phyloP scores from a whole-genome alignment of 2,888 invertebrate species.

The Conistra vaccinii region DNA sequence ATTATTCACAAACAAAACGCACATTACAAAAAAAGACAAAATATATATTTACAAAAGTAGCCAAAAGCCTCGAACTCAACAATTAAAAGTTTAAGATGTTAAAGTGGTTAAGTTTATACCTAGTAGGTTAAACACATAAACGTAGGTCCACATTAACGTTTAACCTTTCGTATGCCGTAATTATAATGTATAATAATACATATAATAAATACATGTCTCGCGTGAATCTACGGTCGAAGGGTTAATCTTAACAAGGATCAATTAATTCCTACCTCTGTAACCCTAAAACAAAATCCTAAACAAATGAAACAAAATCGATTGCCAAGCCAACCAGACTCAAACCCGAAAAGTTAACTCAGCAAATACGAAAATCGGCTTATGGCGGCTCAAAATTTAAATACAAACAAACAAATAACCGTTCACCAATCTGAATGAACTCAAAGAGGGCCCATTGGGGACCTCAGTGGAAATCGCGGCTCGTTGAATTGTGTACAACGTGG shows the following conservation, averaged over 20 bases:
- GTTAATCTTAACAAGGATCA: neutral
- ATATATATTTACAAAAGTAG: neutral
- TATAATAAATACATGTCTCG: too few relatives aligned
- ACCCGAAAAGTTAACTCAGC: constrained; percentile 43
- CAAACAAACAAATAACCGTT: constrained; percentile 56
- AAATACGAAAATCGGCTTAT: constrained; percentile 58
- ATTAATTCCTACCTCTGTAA: neutral
- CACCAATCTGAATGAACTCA: constrained; percentile 45
- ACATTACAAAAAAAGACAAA: neutral
- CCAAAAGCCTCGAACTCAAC: neutral
- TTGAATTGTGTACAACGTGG: constrained; percentile 46
- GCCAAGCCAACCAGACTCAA: constrained; percentile 29
- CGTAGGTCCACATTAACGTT: neutral
- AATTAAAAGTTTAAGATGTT: neutral
- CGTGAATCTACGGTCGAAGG: too few relatives aligned
- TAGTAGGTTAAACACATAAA: too few relatives aligned
- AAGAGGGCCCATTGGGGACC: constrained; percentile 56
- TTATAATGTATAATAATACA: too few relatives aligned
- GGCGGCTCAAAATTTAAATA: constrained; percentile 55
- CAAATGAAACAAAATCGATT: constrained; percentile 22
- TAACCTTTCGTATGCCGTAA: too few relatives aligned
- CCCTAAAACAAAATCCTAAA: constrained; percentile 18
- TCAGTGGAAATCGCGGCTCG: constrained; percentile 45
- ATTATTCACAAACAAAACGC: too few relatives aligned
- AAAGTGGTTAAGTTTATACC: neutral